Conservation (phyloP, 2,888 invertebrate genomes). For the Pyrochroa serraticornis region DNA sequence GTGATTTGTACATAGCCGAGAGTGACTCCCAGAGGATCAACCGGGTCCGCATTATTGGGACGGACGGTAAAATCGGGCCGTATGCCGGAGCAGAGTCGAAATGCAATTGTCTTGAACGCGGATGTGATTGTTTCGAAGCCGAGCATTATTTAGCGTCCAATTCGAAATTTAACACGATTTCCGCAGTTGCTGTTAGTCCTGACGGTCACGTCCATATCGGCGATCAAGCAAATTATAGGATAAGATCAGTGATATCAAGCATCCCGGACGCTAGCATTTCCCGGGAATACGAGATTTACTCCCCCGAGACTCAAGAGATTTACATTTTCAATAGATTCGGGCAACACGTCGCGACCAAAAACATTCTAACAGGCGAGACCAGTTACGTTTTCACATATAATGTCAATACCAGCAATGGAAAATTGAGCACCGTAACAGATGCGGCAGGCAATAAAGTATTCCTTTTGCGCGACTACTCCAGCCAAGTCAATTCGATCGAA, state of each 20-base stretch:
- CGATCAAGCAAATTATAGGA: conserved; percentile 91
- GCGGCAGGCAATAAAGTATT: conserved; percentile 91
- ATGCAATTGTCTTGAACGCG: conserved; percentile 90
- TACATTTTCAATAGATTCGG: conserved; percentile 94
- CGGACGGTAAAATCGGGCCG: conserved; percentile 90
- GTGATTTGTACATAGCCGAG: conserved; percentile 92
- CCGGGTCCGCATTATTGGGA: conserved; percentile 86
- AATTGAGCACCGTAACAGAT: conserved; percentile 91
- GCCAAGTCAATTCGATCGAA: conserved; percentile 91
- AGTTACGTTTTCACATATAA: conserved; percentile 95
- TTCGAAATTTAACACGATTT: conserved; percentile 92
- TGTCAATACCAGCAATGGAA: conserved; percentile 95
- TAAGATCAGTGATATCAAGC: conserved; percentile 86
- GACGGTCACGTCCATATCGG: conserved; percentile 95
- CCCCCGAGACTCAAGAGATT: conserved; percentile 93
- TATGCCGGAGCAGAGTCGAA: conserved; percentile 94
- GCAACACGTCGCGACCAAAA: conserved; percentile 91
- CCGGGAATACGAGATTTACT: conserved; percentile 91
- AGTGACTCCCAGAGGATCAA: conserved; percentile 95
- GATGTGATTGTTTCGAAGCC: conserved; percentile 91
- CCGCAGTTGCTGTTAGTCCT: conserved; percentile 90
- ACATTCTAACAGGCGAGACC: conserved; percentile 93
- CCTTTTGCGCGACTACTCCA: conserved; percentile 80
- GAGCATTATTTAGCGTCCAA: conserved; percentile 91
- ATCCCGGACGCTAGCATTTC: conserved; percentile 85